Evolutionary conservation across 2,113 vertebrate genomes (phyloP).

Genomic region (Clinocottus analis): DNA sequence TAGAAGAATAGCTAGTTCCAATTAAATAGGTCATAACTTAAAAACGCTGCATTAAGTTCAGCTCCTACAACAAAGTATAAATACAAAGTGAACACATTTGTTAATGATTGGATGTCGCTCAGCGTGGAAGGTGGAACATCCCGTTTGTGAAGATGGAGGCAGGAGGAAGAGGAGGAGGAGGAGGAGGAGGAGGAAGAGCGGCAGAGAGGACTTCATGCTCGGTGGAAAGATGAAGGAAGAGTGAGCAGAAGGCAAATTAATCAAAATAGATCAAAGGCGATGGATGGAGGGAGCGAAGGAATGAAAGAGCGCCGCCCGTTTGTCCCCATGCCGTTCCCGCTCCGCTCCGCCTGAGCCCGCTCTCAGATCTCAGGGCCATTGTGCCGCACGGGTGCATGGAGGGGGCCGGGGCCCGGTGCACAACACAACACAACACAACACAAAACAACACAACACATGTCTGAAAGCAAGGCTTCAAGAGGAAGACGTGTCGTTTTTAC

Average conservation of each 20-base stretch:
- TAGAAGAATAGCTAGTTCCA: neutral
- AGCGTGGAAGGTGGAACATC: constrained; percentile 1
- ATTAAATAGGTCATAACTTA: neutral
- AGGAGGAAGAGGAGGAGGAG: constrained; percentile 22
- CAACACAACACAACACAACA: no score
- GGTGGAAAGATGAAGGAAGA: constrained; percentile 51
- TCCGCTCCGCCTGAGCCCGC: constrained; percentile 73
- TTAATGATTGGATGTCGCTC: neutral
- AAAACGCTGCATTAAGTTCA: neutral
- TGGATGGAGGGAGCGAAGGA: constrained; percentile 50
- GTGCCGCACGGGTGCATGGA: constrained; percentile 70
- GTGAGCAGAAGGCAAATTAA: constrained; percentile 77
- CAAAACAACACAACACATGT: constrained; percentile 46
- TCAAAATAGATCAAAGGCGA: constrained; percentile 82
- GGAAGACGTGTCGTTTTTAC: constrained; percentile 3
- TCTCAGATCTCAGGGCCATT: constrained; percentile 75
- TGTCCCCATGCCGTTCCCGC: constrained; percentile 70
- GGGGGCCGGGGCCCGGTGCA: constrained; percentile 54
- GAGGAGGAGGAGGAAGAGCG: constrained; percentile 21
- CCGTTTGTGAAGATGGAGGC: constrained; percentile 1
- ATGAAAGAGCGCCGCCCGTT: constrained; percentile 78
- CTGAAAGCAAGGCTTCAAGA: constrained; percentile 10
- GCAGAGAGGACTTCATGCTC: constrained; percentile 28
- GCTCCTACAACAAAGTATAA: neutral
- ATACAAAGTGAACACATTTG: neutral